Evolutionary conservation across 2,888 invertebrate genomes (phyloP).

Genomic region (Monochamus alternatus): DNA sequence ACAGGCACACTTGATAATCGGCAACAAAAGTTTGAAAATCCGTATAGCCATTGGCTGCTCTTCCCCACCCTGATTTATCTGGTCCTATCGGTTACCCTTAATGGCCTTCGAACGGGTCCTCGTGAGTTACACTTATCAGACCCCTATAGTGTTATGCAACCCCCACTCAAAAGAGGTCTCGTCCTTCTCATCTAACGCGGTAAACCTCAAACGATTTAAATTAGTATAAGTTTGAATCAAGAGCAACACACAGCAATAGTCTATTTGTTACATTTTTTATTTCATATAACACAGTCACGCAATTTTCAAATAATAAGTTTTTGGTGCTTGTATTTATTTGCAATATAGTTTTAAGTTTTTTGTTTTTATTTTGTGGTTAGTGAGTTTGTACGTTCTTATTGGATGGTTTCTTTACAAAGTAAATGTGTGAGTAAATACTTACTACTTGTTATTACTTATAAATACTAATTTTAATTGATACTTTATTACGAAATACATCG

Average conservation of each 20-base stretch:
- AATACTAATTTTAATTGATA: neutral
- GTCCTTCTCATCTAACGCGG: conserved; percentile 54
- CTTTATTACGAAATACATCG: no score
- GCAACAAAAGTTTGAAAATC: conserved; percentile 62
- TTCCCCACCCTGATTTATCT: conserved; percentile 62
- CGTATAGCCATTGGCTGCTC: conserved; percentile 63
- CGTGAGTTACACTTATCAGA: conserved; percentile 50
- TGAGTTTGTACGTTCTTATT: conserved; percentile 13
- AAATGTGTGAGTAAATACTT: conserved; percentile 30
- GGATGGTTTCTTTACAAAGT: neutral
- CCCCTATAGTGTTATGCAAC: conserved; percentile 57
- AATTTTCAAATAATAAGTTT: conserved; percentile 10
- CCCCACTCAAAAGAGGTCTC: conserved; percentile 55
- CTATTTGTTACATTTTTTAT: conserved; percentile 54
- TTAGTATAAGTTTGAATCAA: conserved; percentile 63
- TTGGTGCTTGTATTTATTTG: conserved; percentile 29
- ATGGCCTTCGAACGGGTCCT: conserved; percentile 65
- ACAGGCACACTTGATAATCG: conserved; percentile 54
- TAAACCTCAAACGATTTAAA: conserved; percentile 64
- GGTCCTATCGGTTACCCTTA: conserved; percentile 65
- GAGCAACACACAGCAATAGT: conserved; percentile 59
- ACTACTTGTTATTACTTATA: conserved; percentile 16
- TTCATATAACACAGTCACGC: neutral
- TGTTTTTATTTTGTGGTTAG: conserved; percentile 23
- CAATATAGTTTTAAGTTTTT: conserved; percentile 11